Evolutionary conservation across 2,888 invertebrate species (phyloP).

Genomic region (Leucoma salicis): DNA sequence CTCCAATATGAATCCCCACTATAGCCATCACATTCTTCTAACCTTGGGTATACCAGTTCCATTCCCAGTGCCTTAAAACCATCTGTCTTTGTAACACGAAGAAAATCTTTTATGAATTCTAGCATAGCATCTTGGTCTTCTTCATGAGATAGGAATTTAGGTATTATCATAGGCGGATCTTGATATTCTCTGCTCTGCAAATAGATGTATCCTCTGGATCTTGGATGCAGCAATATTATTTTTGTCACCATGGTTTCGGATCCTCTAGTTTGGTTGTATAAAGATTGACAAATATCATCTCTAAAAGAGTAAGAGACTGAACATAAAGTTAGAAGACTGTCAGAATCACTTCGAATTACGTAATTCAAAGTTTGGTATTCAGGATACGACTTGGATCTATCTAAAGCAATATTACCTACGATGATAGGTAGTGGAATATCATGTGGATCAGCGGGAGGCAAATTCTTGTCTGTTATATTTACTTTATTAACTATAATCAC

Average conservation of each 20-base stretch:
- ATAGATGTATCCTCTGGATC: constrained; percentile 75
- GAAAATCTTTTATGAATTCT: constrained; percentile 49
- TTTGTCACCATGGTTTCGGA: constrained; percentile 23
- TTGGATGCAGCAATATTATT: constrained; percentile 51
- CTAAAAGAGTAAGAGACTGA: constrained; percentile 28
- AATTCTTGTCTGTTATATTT: constrained; percentile 30
- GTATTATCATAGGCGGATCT: constrained; percentile 79
- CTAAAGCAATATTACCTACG: constrained; percentile 70
- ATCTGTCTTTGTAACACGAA: constrained; percentile 53
- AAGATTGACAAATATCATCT: constrained; percentile 30
- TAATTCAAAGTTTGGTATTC: constrained; percentile 46
- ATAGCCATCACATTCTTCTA: constrained; percentile 16
- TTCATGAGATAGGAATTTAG: constrained; percentile 78
- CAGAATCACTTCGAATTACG: constrained; percentile 16
- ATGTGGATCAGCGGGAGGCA: constrained; percentile 41
- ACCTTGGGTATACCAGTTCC: constrained; percentile 34
- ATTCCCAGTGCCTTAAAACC: constrained; percentile 56
- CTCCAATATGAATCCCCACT: constrained; percentile 12
- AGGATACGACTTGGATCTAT: constrained; percentile 74
- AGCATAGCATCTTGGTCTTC: constrained; percentile 68
- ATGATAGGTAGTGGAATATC: constrained; percentile 37
- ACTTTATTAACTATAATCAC: constrained; percentile 42
- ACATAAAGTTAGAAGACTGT: constrained; percentile 20
- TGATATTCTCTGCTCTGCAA: constrained; percentile 76
- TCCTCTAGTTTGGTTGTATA: constrained; percentile 20